Evolutionary conservation across 1,140 invertebrate genomes (phyloP).

Genomic region (Sinella curviseta): DNA sequence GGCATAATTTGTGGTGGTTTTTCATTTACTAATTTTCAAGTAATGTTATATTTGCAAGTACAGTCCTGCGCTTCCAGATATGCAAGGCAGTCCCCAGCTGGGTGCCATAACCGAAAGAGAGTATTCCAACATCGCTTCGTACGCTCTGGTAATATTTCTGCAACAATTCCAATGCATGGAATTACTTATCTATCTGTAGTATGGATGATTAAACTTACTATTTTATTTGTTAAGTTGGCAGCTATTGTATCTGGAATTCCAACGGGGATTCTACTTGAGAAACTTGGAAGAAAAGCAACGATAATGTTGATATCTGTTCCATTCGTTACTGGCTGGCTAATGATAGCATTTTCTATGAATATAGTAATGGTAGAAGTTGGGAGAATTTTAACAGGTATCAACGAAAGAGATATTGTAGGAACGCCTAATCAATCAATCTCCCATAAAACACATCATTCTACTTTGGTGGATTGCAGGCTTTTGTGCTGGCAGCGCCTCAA

Average conservation of each 20-base stretch:
- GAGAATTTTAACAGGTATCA: constrained; percentile 65
- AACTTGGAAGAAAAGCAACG: constrained; percentile 63
- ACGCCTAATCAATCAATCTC: not conserved
- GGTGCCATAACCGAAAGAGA: not conserved
- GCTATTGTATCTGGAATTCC: constrained; percentile 60
- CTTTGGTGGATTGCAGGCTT: not conserved
- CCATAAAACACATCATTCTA: not conserved
- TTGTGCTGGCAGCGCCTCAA: not conserved
- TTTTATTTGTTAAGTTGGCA: constrained; percentile 57
- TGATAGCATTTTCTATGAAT: constrained; percentile 60
- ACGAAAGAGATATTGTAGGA: no score
- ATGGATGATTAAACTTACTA: no score
- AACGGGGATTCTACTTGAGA: constrained; percentile 64
- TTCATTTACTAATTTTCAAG: no score
- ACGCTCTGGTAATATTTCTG: constrained; percentile 1
- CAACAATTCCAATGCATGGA: not conserved
- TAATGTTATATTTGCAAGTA: no score
- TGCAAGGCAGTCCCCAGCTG: constrained; percentile 3
- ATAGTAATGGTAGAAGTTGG: constrained; percentile 62
- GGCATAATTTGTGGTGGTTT: constrained; percentile 38
- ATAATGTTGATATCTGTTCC: constrained; percentile 64
- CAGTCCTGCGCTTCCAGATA: constrained; percentile 58
- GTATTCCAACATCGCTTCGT: not conserved
- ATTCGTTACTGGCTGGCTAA: constrained; percentile 64
- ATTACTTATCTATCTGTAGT: no score